phyloP scores from a whole-genome alignment of 2,797 vertebrate species.

The Distichodus sexfasciatus region DNA sequence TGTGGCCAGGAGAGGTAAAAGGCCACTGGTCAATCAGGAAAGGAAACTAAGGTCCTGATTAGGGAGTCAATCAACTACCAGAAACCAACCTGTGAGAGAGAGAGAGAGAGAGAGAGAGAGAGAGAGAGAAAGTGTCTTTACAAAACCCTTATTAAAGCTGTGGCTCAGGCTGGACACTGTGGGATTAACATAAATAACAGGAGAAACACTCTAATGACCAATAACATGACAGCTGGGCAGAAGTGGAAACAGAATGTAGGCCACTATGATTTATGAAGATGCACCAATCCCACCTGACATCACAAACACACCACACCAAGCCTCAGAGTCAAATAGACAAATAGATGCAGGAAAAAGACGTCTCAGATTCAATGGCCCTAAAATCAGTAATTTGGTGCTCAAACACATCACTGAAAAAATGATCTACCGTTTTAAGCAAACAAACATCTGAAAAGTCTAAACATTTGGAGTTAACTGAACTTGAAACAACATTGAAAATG shows the following conservation, averaged over 20 bases:
- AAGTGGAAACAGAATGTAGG: slow-evolving; percentile 2
- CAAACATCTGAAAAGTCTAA: too few species aligned
- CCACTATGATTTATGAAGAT: slow-evolving; percentile 13
- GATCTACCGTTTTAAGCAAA: too few species aligned
- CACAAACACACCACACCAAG: slow-evolving; percentile 2
- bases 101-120: slow-evolving; percentile 19
- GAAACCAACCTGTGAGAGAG: slow-evolving; percentile 56
- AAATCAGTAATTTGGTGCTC: too few species aligned
- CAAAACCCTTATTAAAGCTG: too few species aligned
- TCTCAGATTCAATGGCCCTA: slow-evolving; percentile 12
- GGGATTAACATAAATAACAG: background rate
- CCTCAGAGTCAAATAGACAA: background rate
- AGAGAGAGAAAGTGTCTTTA: background rate
- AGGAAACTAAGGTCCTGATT: slow-evolving; percentile 43
- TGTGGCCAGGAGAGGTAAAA: slow-evolving; percentile 37
- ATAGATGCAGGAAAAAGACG: background rate
- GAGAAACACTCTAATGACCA: background rate
- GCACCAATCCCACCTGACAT: slow-evolving; percentile 32
- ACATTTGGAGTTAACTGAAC: too few species aligned
- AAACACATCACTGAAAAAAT: background rate
- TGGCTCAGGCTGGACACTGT: too few species aligned
- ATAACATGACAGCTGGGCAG: background rate
- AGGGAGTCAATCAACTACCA: slow-evolving; percentile 46
- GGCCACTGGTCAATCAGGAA: slow-evolving; percentile 49
- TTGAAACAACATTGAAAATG: too few species aligned